Base-by-base conservation (phyloP, 2,888 invertebrate species). In the Gerris lacustris region DNA sequence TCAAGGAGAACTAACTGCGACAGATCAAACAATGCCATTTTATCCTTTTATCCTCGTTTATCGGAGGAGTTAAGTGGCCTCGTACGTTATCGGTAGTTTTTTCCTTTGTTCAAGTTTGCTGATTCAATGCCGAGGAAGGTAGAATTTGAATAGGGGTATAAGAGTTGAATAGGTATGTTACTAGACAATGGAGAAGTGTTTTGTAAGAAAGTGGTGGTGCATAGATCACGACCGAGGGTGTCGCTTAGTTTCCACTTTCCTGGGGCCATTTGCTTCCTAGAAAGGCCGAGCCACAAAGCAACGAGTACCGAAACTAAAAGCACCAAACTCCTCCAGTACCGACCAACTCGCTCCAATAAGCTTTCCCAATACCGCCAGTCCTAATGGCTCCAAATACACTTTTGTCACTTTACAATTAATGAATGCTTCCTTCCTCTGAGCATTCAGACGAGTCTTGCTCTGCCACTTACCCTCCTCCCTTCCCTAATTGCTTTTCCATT, bases 311-410 rank as follows among this genome's bases (percentile, higher is more conserved):
- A 55, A 31, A 31, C 31, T 31, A 31, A 31, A 55, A 55, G 55
- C 55, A 11, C 55, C 55, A 55, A 55, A 55, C 55, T 55, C 15
- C 11, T 55, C 15, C 9, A 55, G 55, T 55, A 11, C 15, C 55
- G 15, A 55, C 9, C 55, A 11, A 11, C 55, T 55, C 55, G 9
- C 15, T 55, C 55, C 55, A 55, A 55, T 55, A 55, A 55, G 55
- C 55, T 55, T 55, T 15, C 55, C 55, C 55, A 55, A 55, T 55
- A 55, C 55, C 15, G 55, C 11, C 31, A 55, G 11, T 55, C 55
- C 55, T 55, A 55, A 55, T 55, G 55, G 55, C 55, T 55, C 55
- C 55, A 55, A 55, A 55, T 55, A 55, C 55, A 55, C 55, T 55
- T 55, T 55, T 55, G 55, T 55, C 55, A 55, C 55, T 55, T 55